These are phyloP conservation scores for Eupithecia centaureata DNA, from an alignment of 2,888 invertebrate species.

Conservation along the genomic window DNA sequence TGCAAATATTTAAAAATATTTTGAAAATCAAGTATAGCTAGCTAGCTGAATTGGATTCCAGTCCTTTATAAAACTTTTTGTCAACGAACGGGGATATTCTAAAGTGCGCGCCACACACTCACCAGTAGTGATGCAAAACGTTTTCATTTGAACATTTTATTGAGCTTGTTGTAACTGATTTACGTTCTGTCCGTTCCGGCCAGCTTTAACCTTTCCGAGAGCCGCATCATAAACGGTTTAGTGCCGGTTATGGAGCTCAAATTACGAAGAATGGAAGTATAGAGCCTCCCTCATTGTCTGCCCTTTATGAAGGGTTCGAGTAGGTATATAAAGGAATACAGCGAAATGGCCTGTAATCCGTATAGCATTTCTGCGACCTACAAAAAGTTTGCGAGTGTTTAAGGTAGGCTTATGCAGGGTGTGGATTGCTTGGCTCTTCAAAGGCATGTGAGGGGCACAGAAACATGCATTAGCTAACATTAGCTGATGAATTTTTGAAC, in stretches of 20 bases:
- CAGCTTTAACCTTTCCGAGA: slow-evolving; percentile 76
- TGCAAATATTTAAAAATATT: not conserved
- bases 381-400: slow-evolving; percentile 66
- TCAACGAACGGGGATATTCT: slow-evolving; percentile 43
- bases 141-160: slow-evolving; percentile 65
- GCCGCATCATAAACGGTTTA: slow-evolving; percentile 80
- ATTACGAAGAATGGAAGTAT: slow-evolving; percentile 76
- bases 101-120: slow-evolving; percentile 50
- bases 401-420: slow-evolving; percentile 51
- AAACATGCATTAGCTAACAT: slow-evolving; percentile 33
- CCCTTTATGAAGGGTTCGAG: slow-evolving; percentile 74
- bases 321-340: slow-evolving; percentile 70
- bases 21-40: not conserved
- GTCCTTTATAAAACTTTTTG: slow-evolving; percentile 37
- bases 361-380: slow-evolving; percentile 78
- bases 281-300: slow-evolving; percentile 73
- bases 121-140: slow-evolving; percentile 54
- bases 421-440: slow-evolving; percentile 30
- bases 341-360: slow-evolving; percentile 74
- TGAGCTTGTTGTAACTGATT: slow-evolving; percentile 67
- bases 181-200: slow-evolving; percentile 68
- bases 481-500: slow-evolving; percentile 34
- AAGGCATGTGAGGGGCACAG: slow-evolving; percentile 26
- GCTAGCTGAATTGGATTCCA: not conserved
- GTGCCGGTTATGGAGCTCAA: slow-evolving; percentile 76